Evolutionary conservation across 2,888 invertebrate species (phyloP).

Genomic region (Sabellastarte sp.): DNA sequence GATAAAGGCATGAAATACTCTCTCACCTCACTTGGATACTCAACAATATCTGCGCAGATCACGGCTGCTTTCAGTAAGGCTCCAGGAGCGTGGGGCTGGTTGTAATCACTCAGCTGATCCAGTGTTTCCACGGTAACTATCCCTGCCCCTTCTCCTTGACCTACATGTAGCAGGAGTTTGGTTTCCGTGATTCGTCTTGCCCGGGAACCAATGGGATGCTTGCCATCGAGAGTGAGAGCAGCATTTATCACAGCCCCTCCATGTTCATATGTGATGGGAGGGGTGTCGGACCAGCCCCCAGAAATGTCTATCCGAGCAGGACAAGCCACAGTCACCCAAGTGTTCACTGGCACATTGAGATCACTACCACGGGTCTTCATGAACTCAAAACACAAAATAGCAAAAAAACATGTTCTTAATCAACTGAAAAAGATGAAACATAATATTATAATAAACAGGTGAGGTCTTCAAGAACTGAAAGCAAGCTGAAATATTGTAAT

Average conservation of each 20-base stretch:
- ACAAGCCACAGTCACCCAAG: conserved; percentile 60
- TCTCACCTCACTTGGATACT: conserved; percentile 30
- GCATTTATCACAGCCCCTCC: conserved; percentile 62
- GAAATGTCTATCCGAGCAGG: conserved; percentile 63
- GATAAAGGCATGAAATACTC: too few relatives aligned
- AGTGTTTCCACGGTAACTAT: conserved; percentile 43
- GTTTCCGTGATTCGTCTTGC: conserved; percentile 54
- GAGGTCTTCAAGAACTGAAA: too few relatives aligned
- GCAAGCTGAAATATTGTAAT: too few relatives aligned
- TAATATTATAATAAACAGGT: too few relatives aligned
- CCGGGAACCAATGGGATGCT: conserved; percentile 61
- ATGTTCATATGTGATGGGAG: conserved; percentile 64
- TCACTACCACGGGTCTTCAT: too few relatives aligned
- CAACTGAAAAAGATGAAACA: too few relatives aligned
- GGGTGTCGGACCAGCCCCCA: conserved; percentile 66
- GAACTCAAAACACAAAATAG: too few relatives aligned
- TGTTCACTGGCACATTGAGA: too few relatives aligned
- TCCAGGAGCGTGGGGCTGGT: conserved; percentile 59
- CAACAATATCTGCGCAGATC: conserved; percentile 58
- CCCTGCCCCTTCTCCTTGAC: conserved; percentile 35
- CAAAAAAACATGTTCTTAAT: too few relatives aligned
- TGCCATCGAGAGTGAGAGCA: conserved; percentile 61
- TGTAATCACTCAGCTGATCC: conserved; percentile 57
- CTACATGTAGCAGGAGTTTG: conserved; percentile 44
- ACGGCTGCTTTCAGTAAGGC: conserved; percentile 62